Evolutionary conservation across 2,113 vertebrate genomes (phyloP).

Genomic region (Falco punctatus): DNA sequence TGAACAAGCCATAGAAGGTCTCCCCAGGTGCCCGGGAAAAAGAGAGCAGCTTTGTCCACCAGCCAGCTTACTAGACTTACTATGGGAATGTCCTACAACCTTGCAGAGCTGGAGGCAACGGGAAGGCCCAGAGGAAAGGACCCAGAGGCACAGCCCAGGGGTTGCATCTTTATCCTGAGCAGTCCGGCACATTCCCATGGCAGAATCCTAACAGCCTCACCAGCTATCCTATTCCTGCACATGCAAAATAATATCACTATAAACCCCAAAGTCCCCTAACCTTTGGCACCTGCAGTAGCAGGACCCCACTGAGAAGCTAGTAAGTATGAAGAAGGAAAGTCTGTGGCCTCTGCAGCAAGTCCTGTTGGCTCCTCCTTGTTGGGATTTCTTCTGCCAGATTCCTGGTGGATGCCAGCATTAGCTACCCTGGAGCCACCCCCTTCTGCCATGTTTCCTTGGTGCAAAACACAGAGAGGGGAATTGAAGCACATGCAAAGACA

Average conservation of each 20-base stretch:
- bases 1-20: neutral
- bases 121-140: neutral
- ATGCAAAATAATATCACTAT: neutral
- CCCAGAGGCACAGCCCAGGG: neutral
- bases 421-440: neutral
- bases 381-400: neutral
- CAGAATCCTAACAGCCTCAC: neutral
- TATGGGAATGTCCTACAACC: neutral
- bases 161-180: neutral
- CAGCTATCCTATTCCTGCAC: neutral
- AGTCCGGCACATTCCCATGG: neutral
- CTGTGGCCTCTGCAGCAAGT: neutral
- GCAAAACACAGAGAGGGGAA: rapidly evolving
- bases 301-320: neutral
- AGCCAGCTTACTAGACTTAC: neutral
- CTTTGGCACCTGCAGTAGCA: neutral
- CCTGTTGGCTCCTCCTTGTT: neutral
- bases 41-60: neutral
- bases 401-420: neutral
- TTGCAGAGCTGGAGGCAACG: neutral
- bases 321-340: neutral
- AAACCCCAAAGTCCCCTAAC: neutral
- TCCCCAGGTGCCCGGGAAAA: neutral
- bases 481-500: neutral
- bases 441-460: neutral